These are phyloP conservation scores for Baronia brevicornis DNA, from an alignment of 2,888 invertebrate genomes.

Conservation along the genomic window DNA sequence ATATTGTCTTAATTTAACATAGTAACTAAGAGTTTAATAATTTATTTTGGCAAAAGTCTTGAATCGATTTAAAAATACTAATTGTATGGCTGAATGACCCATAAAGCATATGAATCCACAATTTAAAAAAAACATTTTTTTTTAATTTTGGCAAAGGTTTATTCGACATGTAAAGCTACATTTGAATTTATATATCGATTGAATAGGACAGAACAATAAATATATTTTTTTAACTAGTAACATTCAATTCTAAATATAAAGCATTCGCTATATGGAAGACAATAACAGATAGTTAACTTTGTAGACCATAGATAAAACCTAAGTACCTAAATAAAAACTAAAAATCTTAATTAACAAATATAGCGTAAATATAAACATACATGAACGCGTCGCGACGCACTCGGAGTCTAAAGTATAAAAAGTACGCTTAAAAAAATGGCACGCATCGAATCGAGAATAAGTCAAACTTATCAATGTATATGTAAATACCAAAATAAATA, in stretches of 20 bases:
- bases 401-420: constrained; percentile 39
- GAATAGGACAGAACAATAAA: no score
- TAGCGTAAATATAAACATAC: constrained; percentile 57
- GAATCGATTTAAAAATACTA: no score
- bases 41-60: no score
- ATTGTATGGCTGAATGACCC: no score
- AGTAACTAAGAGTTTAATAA: no score
- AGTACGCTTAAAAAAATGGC: constrained; percentile 14
- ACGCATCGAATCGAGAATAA: constrained; percentile 10
- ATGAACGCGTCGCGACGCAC: constrained; percentile 68
- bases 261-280: constrained; percentile 54
- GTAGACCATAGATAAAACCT: constrained; percentile 15
- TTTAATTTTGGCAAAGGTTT: no score
- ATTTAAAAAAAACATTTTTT: no score
- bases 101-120: no score
- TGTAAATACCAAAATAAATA: constrained; percentile 3
- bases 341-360: constrained; percentile 29
- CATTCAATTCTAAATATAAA: constrained; percentile 26
- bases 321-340: constrained; percentile 18
- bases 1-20: no score
- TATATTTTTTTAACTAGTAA: constrained; percentile 11
- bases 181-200: no score
- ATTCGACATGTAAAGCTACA: no score
- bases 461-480: no score
- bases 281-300: constrained; percentile 38